phyloP scores from a whole-genome alignment of 2,113 vertebrate species.

The Reinhardtius hippoglossoides region DNA sequence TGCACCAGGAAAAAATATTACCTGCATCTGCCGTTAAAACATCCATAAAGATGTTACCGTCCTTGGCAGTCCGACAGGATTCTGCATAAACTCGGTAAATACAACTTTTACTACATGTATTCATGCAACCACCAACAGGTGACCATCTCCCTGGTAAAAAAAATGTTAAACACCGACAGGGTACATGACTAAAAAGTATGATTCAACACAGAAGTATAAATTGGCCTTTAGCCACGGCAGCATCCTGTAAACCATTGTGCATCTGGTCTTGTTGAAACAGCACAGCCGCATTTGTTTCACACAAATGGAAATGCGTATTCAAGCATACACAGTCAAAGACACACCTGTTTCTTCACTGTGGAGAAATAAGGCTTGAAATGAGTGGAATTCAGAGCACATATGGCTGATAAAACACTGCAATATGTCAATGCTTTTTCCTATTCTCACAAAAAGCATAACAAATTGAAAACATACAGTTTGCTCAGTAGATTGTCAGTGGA shows the following conservation, averaged over 20 bases:
- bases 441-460: not conserved
- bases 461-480: too few species aligned
- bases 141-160: too few species aligned
- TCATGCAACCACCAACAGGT: not conserved
- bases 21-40: too few species aligned
- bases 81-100: not conserved
- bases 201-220: not conserved
- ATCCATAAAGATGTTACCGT: too few species aligned
- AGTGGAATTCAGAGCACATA: not conserved
- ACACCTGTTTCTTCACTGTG: not conserved
- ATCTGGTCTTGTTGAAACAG: not conserved
- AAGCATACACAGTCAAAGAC: slow-evolving; percentile 8
- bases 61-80: too few species aligned
- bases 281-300: too few species aligned
- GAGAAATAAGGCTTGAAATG: not conserved
- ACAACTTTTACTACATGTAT: not conserved
- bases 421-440: not conserved
- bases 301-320: slow-evolving; percentile 25
- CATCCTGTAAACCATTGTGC: not conserved
- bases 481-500: too few species aligned
- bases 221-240: not conserved
- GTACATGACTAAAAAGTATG: too few species aligned
- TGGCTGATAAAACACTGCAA: not conserved
- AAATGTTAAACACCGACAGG: too few species aligned
- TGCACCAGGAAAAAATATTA: too few species aligned